A percentile compares a stretch with the other conserved stretches of the same genome.
These are phyloP conservation scores for Epizoanthus scotinus DNA, from an alignment of 92 coral and sea anemone genomes.

Conservation along the genomic window DNA sequence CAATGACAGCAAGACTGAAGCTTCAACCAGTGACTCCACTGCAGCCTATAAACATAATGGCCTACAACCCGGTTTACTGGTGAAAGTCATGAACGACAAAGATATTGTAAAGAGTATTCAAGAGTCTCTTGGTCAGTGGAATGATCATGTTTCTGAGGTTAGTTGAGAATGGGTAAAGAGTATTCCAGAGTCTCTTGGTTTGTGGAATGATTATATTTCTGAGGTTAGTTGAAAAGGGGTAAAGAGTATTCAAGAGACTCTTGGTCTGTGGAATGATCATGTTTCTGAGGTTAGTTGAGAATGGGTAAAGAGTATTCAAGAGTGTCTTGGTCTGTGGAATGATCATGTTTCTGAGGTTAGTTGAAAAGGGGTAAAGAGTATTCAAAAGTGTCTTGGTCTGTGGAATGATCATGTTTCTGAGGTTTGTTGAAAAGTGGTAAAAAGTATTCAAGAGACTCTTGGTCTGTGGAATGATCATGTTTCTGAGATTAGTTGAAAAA, in stretches of 20 bases:
- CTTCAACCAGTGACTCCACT: no score
- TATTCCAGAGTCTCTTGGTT: no score
- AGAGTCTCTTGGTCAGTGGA: constrained; percentile 4
- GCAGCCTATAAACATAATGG: background rate
- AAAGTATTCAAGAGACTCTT: no score
- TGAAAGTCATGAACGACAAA: constrained; percentile 2
- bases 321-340: no score
- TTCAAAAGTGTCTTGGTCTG: no score
- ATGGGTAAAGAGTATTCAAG: no score
- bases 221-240: background rate
- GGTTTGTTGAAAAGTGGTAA: background rate
- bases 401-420: no score
- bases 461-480: background rate
- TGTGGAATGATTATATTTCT: background rate
- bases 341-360: background rate
- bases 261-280: background rate
- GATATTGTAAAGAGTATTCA: constrained; percentile 15
- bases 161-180: no score
- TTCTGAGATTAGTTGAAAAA: background rate
- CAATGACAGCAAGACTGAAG: no score
- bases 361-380: no score
- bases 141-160: background rate
- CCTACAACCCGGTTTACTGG: constrained; percentile 2
- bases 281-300: background rate
- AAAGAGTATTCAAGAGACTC: no score